Evolutionary conservation across 2,113 vertebrate genomes (phyloP).

Genomic region (Anoura caudifer): DNA sequence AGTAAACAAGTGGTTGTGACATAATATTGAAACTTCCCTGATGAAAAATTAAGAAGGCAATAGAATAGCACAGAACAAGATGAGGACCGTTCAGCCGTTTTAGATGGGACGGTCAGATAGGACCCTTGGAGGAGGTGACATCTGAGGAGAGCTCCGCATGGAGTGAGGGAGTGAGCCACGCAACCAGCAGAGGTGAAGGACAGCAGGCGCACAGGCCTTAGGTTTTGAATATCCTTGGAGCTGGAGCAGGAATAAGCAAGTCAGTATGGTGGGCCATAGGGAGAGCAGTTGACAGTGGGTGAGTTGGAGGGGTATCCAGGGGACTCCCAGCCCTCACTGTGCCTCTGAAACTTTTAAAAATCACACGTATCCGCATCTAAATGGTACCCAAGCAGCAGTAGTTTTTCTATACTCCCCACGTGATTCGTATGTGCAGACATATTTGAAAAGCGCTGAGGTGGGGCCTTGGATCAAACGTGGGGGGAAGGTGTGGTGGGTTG

Average conservation of each 20-base stretch:
- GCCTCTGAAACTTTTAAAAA: not conserved
- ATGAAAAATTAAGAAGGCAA: not conserved
- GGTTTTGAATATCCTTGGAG: not conserved
- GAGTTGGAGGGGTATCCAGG: not conserved
- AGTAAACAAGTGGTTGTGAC: not conserved
- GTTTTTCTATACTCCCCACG: not conserved
- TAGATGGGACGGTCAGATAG: not conserved
- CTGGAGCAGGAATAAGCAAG: not conserved
- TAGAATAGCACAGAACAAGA: not conserved
- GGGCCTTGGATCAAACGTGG: not conserved
- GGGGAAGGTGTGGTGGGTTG: not conserved
- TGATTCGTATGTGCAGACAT: not conserved
- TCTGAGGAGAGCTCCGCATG: not conserved
- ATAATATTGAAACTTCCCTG: not conserved
- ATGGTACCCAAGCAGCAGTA: not conserved
- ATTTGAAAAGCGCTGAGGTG: not conserved
- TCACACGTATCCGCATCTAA: not conserved
- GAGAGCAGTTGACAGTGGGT: accelerated
- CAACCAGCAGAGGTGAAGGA: not conserved
- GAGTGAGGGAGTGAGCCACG: not conserved
- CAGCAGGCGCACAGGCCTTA: not conserved
- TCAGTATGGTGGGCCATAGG: not conserved
- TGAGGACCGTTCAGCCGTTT: not conserved
- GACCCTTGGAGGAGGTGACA: not conserved
- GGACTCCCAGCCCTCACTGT: not conserved